Base-by-base conservation (phyloP, 2,888 invertebrate species). In the Tolmerus cingulatus region DNA sequence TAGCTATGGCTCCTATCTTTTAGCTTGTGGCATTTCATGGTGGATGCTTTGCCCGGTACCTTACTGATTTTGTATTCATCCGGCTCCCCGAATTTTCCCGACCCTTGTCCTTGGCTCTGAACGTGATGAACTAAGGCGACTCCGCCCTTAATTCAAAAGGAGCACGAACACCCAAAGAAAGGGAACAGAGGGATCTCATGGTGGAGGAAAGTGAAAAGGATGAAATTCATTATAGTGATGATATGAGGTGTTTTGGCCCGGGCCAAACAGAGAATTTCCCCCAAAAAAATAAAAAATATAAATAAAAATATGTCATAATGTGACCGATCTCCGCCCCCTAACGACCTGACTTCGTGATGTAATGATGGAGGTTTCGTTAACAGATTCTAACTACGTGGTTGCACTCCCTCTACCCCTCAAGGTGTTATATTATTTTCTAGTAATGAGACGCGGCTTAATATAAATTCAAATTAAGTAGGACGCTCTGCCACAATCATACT, bases 151-250 rank as follows among this genome's bases (percentile, higher is more conserved):
- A 23, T n/a, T 19, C 66, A 27, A 23, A 66, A 66, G 27, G n/a
- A 51, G 51, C 51, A 66, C 9, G 9, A 66, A 14, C 30, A 66
- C 5, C 5, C 76, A 14, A 46, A 16, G 43, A 46, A n/a, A 9
- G 16, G 37, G 16, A 16, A 34, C 14, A 23, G 34, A 34, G 7
- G 7, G 34, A 46, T 27, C 55, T 57, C 14, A 19, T 51, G 30
- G 16, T 7, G 43, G 37, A 76, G 51, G 55, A 86, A 77, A 85
- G 85, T 74, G 74, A 86, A 86, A 77, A 86, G 86, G 77, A 86
- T 51, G 86, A 86, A 86, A 86, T 86, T 74, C 86, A 86, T 86
- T 77, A 86, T 43, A n/a, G 14, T n/a, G 57, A 55, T 82, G 82
- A 55, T 82, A 78, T 78, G 78, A 27, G 78, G 46, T 43, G 78